Conservation (phyloP, 2,113 vertebrate genomes). For the Galbula dea region DNA sequence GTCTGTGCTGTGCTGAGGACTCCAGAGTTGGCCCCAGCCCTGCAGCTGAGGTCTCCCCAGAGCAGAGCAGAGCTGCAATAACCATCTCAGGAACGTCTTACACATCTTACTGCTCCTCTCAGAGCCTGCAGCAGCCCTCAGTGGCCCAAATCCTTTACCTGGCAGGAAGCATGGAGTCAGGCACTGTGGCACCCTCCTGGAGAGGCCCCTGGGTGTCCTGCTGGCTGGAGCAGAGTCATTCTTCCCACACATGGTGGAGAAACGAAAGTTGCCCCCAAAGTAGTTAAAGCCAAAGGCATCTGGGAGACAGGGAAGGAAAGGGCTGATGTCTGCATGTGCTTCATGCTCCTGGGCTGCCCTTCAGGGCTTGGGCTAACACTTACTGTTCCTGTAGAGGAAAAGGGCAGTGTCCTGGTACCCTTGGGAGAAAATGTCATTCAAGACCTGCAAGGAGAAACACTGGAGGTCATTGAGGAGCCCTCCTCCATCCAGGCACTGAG, state of each 20-base stretch:
- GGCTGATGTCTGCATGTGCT: background rate
- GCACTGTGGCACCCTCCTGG: background rate
- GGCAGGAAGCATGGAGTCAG: background rate
- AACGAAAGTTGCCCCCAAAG: constrained; percentile 32
- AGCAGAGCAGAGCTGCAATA: background rate
- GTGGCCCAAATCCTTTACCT: constrained; percentile 6
- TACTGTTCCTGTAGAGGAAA: constrained; percentile 75
- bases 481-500: background rate
- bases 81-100: background rate
- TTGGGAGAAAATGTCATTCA: constrained; percentile 72
- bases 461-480: background rate
- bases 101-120: background rate
- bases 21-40: background rate
- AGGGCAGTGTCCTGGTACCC: constrained; percentile 74
- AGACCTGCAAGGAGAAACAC: constrained; percentile 48
- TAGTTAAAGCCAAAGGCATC: constrained; percentile 57
- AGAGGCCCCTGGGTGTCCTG: rapidly evolving
- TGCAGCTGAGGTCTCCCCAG: background rate
- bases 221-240: background rate
- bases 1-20: background rate
- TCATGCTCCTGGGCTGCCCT: too few relatives aligned
- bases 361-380: constrained; percentile 9
- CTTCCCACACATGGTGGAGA: constrained; percentile 38
- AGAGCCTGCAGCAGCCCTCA: background rate
- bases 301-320: background rate